Percentiles rank a stretch among this genome's conserved stretches.
Evolutionary conservation across 2,888 invertebrate species (phyloP).

Genomic region (Ochropleura plecta): DNA sequence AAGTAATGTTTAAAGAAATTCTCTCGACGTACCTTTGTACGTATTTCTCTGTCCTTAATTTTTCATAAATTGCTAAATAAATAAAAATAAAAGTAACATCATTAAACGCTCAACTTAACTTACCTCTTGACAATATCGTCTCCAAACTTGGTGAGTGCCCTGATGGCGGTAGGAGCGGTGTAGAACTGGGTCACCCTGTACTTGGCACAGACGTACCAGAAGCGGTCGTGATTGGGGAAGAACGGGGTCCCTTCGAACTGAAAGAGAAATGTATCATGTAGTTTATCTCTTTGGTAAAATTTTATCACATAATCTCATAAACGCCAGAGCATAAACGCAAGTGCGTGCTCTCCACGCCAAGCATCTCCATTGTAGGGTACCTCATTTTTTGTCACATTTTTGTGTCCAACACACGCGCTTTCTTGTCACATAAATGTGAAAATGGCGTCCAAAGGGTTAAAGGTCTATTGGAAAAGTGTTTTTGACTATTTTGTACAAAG

Average conservation of each 20-base stretch:
- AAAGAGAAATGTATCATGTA: slow-evolving; percentile 55
- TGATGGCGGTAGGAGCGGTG: slow-evolving; percentile 99
- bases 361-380: too few relatives aligned
- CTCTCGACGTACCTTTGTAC: background rate
- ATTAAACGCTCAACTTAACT: slow-evolving; percentile 54
- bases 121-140: slow-evolving; percentile 95
- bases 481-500: background rate
- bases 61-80: background rate
- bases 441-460: background rate
- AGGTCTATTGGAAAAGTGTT: background rate
- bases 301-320: too few relatives aligned
- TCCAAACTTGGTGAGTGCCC: slow-evolving; percentile 98
- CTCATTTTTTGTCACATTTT: too few relatives aligned
- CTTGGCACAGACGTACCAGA: slow-evolving; percentile 98
- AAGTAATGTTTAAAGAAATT: background rate
- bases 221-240: slow-evolving; percentile 97
- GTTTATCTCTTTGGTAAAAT: background rate
- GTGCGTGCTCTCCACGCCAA: too few relatives aligned
- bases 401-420: too few relatives aligned
- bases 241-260: slow-evolving; percentile 99
- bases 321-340: too few relatives aligned
- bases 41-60: background rate
- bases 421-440: too few relatives aligned
- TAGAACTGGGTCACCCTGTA: slow-evolving; percentile 99
- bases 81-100: background rate